Evolutionary conservation across 2,797 vertebrate genomes (phyloP).

Genomic region (Lacerta viridis): DNA sequence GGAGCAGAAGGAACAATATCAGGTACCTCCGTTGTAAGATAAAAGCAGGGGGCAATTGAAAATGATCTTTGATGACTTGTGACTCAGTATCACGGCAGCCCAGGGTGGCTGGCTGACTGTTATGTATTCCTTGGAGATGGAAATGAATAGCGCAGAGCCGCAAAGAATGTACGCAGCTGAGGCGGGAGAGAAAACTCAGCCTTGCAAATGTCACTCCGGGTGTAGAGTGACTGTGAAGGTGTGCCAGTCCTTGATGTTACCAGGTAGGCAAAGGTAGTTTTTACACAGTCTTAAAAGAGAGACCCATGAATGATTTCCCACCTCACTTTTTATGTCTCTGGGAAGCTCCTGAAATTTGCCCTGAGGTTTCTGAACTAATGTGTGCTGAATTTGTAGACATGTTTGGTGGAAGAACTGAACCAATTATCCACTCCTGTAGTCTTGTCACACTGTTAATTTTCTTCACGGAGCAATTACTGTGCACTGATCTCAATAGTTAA

Average conservation of each 20-base stretch:
- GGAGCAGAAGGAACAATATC: background rate
- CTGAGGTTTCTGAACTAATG: background rate
- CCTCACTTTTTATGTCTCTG: background rate
- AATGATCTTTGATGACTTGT: conserved; percentile 67
- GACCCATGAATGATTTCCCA: background rate
- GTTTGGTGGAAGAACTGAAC: background rate
- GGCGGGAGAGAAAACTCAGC: conserved; percentile 55
- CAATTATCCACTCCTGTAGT: background rate
- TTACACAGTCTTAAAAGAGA: conserved; percentile 24
- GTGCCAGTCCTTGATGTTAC: conserved; percentile 17
- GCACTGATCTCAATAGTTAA: no score
- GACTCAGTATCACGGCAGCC: conserved; percentile 58
- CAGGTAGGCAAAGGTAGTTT: conserved; percentile 13
- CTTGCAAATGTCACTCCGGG: conserved; percentile 66
- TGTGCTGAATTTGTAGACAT: background rate
- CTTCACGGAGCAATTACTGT: no score
- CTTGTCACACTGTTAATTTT: background rate
- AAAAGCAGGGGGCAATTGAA: conserved; percentile 38
- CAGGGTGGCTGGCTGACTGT: conserved; percentile 43
- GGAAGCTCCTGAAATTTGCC: background rate
- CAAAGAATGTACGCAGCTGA: conserved; percentile 35
- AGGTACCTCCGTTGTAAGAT: conserved; percentile 51
- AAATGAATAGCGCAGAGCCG: conserved; percentile 39
- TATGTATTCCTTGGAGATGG: conserved; percentile 56
- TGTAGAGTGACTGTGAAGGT: conserved; percentile 63